phyloP scores from a whole-genome alignment of 2,113 vertebrate genomes.

The Cisticola juncidis region DNA sequence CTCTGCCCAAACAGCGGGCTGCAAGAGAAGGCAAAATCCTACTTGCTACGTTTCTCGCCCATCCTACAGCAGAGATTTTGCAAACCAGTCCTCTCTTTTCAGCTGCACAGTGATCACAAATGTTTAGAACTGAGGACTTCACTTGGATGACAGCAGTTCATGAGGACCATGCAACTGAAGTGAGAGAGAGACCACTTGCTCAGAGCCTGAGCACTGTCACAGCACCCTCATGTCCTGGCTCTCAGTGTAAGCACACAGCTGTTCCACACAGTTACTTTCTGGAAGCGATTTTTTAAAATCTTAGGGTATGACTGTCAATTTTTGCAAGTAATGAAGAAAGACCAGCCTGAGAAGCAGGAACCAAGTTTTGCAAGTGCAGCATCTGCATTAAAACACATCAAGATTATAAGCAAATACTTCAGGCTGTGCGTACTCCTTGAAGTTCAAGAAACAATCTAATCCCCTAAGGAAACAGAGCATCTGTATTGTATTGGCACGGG shows the following conservation, averaged over 20 bases:
- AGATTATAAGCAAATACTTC: background rate
- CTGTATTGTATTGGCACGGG: background rate
- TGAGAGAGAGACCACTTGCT: background rate
- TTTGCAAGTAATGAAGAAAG: background rate
- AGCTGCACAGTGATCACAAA: background rate
- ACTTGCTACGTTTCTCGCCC: background rate
- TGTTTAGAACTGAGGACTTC: background rate
- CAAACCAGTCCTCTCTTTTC: background rate
- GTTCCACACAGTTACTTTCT: background rate
- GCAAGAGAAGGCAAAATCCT: background rate
- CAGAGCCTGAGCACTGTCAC: background rate
- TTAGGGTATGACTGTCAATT: background rate
- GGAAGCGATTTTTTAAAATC: fast-evolving
- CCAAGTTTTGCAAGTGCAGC: background rate
- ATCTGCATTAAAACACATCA: background rate
- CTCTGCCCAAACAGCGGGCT: fast-evolving
- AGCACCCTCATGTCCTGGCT: background rate
- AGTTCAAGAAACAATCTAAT: conserved; percentile 6
- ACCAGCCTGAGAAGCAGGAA: background rate
- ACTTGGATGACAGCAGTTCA: background rate
- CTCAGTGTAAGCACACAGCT: background rate
- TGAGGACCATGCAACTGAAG: background rate
- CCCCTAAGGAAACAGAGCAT: background rate
- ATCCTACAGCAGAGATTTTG: background rate
- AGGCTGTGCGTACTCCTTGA: background rate